Evolutionary conservation across 2,888 invertebrate species (phyloP).

Genomic region (Chironomus riparius): DNA sequence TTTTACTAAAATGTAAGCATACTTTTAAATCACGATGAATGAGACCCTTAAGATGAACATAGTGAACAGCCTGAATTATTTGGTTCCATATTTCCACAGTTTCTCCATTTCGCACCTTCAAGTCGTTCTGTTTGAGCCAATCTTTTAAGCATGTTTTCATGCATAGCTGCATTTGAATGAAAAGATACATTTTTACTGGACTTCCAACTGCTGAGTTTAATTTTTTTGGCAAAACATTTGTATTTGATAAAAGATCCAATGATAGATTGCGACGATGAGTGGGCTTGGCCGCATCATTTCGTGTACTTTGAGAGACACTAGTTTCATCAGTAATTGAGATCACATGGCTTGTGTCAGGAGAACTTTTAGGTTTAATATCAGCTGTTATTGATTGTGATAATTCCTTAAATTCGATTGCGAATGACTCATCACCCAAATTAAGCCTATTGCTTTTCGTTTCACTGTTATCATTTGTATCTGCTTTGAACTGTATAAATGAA

Average conservation of each 20-base stretch:
- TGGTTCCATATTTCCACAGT: slow-evolving; percentile 72
- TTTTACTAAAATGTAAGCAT: slow-evolving; percentile 34
- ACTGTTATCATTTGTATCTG: slow-evolving; percentile 34
- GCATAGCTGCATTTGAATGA: slow-evolving; percentile 97
- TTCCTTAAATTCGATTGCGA: slow-evolving; percentile 41
- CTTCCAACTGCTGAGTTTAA: slow-evolving; percentile 25
- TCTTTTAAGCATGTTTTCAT: slow-evolving; percentile 79
- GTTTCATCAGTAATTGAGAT: slow-evolving; percentile 3
- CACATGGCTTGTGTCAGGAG: not conserved
- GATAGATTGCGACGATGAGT: slow-evolving; percentile 38
- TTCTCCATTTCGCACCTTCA: slow-evolving; percentile 43
- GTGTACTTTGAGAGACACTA: not conserved
- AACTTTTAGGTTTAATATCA: not conserved
- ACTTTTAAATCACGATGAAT: slow-evolving; percentile 96
- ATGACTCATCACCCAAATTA: slow-evolving; percentile 35
- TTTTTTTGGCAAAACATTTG: not conserved
- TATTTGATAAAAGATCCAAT: slow-evolving; percentile 34
- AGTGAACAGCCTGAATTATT: slow-evolving; percentile 89
- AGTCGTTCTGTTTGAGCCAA: slow-evolving; percentile 64
- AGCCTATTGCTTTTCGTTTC: not conserved
- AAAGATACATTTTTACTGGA: slow-evolving; percentile 57
- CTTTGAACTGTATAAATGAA: slow-evolving; percentile 38
- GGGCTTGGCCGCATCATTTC: slow-evolving; percentile 28
- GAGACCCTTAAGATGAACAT: slow-evolving; percentile 83
- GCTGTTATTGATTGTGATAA: slow-evolving; percentile 29